These are phyloP conservation scores for Apis laboriosa DNA, from an alignment of 1,140 invertebrate species.

Conservation along the genomic window DNA sequence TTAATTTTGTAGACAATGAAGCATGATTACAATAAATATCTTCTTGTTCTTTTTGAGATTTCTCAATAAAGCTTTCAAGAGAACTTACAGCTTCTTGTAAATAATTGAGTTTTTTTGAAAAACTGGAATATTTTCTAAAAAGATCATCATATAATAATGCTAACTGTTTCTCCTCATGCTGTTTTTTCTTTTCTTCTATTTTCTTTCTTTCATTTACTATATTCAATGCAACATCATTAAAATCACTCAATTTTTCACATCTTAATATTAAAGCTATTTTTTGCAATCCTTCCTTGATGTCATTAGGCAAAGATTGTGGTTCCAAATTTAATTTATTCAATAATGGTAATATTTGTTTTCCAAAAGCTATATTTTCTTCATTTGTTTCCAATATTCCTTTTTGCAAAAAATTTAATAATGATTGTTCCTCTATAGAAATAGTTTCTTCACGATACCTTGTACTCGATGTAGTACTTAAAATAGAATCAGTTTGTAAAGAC, in stretches of 20 bases:
- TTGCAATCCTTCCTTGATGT: conserved; percentile 66
- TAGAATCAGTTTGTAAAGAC: conserved; percentile 15
- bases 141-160: conserved; percentile 65
- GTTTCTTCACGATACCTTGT: conserved; percentile 11
- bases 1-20: conserved; percentile 64
- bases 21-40: conserved; percentile 60
- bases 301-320: conserved; percentile 61
- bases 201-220: conserved; percentile 64
- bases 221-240: conserved; percentile 64
- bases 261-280: conserved; percentile 64
- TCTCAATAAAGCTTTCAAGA: conserved; percentile 54
- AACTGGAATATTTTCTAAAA: conserved; percentile 60
- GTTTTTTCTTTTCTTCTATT: conserved; percentile 60
- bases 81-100: conserved; percentile 59
- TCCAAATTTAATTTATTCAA: conserved; percentile 63
- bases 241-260: conserved; percentile 64
- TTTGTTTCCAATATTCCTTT: conserved; percentile 67
- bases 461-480: conserved; percentile 5
- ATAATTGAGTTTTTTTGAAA: conserved; percentile 65
- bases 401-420: conserved; percentile 48
- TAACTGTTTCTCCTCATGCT: conserved; percentile 65
- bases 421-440: conserved; percentile 7
- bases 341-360: conserved; percentile 64
- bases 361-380: conserved; percentile 66
- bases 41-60: conserved; percentile 56